Evolutionary conservation across 2,888 invertebrate species (phyloP), one percentile per base, ranked within the genome.

Genomic region (Ormia ochracea): DNA sequence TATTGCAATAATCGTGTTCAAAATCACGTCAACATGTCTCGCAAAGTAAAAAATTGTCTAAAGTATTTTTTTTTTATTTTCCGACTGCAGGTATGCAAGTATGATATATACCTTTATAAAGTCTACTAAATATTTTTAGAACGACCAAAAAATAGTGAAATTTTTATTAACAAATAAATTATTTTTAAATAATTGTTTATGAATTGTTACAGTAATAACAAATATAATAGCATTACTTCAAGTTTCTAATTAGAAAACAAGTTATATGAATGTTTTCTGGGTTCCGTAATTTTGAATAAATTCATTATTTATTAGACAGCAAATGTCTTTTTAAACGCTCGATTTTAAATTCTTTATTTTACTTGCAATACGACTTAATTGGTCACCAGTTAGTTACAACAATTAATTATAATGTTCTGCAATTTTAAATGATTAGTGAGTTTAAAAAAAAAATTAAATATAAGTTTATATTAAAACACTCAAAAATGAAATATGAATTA

Each of bases 21-120:
- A 66, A 56, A 76, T 80, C 76, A 76, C 76, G 80, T 76, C 80
- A 72, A 72, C 72, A 61, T 52, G 79, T 79, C 75, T 75, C 59
- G 75, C 26, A 48, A 38, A 6, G 21, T 38, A 33, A 14, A 26
- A 36, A 45, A 21, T 2, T 61, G 2, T 43, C 56, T 61, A 17
- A 5, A 52, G 19, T 50, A 19, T 12, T 36, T 36, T 45, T 19
- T 7, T 45, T 26, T 52, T n/a, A 17, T 6, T 1, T 12, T 36
- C 26, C 52, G 10, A 1, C 6, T 36, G 31, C 33, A 45, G 19
- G 26, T 43, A 59, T 28, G 23, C 43, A n/a, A 33, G 28, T n/a
- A 7, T 23, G 17, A 23, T 54, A 4, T 43, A 14, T 31, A 38
- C 21, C 38, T 50, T 70, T 59, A 50, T n/a, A n/a, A n/a, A n/a